Base-by-base conservation (phyloP, 2,888 invertebrate species). In the Erannis defoliaria region DNA sequence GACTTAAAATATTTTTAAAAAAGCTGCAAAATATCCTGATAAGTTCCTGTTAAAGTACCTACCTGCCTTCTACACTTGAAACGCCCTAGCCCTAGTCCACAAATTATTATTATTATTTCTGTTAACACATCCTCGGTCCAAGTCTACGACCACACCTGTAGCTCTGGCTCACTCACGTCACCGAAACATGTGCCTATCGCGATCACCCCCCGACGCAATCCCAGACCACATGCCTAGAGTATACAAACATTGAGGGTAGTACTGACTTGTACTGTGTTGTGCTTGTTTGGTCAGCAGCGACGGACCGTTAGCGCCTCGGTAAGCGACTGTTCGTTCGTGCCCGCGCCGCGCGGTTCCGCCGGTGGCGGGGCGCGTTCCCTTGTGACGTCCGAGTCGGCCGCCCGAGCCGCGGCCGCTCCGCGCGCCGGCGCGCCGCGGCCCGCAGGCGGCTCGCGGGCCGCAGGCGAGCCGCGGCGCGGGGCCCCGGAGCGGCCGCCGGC, bases 201-300 rank as follows among this genome's bases (percentile, higher is more conserved):
- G 72, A 71, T 73, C 77, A 75, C 67, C 73, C 76, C 75, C 79
- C 71, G 73, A 76, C 76, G 49, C 21, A 33, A 80, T 82, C 79
- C 80, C 72, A 74, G 77, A 56, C 58, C 18, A 62, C 73, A 76
- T 69, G 76, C 79, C 77, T 80, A 80, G 74, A 79, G 71, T 78
- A 80, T 85, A 80, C 84, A 79, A 88, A 84, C 78, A 82, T 86
- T 84, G 85, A 83, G 89, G 88, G 88, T 85, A 86, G 86, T 88
- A 93, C 90, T 92, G 91, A 92, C 86, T 79, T 88, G 90, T 88
- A 88, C 90, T 86, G 82, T 90, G 88, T 91, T 91, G 85, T 90
- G 90, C 91, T 93, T 92, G 90, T 91, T 90, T 90, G 92, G 90
- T 90, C 92, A 90, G 92, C 92, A 90, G 92, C 92, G 82, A 90